These are phyloP conservation scores for Myotis vivesi DNA, from an alignment of 2,797 vertebrate genomes.

Conservation along the genomic window DNA sequence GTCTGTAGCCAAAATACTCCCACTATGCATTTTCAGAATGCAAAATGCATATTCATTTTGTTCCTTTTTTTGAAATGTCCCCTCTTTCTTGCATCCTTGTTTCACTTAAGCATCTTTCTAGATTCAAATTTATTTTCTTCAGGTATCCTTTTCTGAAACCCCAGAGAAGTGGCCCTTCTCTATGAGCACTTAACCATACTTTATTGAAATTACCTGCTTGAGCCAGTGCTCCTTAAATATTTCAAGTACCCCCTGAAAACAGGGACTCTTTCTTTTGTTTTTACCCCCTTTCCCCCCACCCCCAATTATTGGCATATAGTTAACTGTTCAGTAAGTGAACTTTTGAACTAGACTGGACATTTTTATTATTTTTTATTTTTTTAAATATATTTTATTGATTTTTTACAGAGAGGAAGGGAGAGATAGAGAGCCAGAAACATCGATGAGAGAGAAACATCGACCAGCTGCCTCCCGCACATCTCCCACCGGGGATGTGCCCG, in stretches of 20 bases:
- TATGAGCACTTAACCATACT: neutral
- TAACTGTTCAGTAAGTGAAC: conserved; percentile 25
- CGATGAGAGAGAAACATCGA: too few species aligned
- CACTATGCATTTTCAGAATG: conserved; percentile 26
- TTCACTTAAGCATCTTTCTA: conserved; percentile 47
- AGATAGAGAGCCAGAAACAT: too few species aligned
- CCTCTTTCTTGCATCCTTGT: neutral
- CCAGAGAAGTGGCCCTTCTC: neutral
- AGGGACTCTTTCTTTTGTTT: neutral
- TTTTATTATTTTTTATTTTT: too few species aligned
- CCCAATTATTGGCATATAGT: neutral
- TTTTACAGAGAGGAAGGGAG: too few species aligned
- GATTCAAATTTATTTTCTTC: conserved; percentile 44
- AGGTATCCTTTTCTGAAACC: conserved; percentile 26
- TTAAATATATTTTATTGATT: too few species aligned
- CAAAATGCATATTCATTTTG: neutral
- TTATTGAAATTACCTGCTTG: conserved; percentile 23
- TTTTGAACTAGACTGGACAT: conserved; percentile 34
- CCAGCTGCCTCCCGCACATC: too few species aligned
- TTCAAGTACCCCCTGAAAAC: conserved; percentile 2
- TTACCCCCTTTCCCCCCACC: neutral
- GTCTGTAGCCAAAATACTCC: neutral
- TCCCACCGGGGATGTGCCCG: too few species aligned
- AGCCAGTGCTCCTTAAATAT: neutral
- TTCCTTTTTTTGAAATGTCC: conserved; percentile 38